A percentile compares a stretch with the other conserved stretches of the same genome.
These are phyloP conservation scores for Bombycilla garrulus DNA, from an alignment of 2,113 vertebrate genomes.

Conservation along the genomic window DNA sequence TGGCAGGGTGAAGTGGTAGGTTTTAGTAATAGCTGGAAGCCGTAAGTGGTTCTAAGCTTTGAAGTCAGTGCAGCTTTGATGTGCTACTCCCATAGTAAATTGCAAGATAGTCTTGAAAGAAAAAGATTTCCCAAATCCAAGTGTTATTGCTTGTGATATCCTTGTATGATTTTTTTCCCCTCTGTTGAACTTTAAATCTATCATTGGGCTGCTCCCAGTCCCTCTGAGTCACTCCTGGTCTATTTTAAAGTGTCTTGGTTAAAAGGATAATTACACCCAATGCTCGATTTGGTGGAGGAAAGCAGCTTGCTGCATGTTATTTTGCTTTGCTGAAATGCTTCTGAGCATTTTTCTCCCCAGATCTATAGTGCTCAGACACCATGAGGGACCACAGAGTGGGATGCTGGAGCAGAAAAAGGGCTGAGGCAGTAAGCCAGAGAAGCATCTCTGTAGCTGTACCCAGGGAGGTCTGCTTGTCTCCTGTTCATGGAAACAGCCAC, in stretches of 20 bases:
- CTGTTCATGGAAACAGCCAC: not conserved
- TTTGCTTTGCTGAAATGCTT: not conserved
- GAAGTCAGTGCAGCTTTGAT: conserved; percentile 79
- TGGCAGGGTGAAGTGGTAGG: conserved; percentile 55
- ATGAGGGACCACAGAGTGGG: not conserved
- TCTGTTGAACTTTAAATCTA: conserved; percentile 45
- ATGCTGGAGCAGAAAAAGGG: not conserved
- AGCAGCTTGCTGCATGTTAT: not conserved
- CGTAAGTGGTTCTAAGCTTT: conserved; percentile 72
- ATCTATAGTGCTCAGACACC: not conserved
- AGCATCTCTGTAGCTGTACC: not conserved
- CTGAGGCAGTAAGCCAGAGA: not conserved
- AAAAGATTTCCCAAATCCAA: conserved; percentile 69
- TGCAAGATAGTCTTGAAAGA: conserved; percentile 67
- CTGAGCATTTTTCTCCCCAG: not conserved
- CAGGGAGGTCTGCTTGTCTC: not conserved
- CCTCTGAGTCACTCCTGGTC: not conserved
- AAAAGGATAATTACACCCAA: conserved; percentile 25
- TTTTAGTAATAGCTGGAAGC: conserved; percentile 74
- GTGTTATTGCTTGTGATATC: conserved; percentile 57
- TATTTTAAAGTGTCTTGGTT: conserved; percentile 25
- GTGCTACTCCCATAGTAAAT: conserved; percentile 74
- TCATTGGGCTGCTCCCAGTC: not conserved
- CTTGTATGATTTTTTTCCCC: not conserved
- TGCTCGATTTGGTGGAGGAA: not conserved